phyloP scores from a whole-genome alignment of 2,888 invertebrate species.

The Hydrotaea diabolus region DNA sequence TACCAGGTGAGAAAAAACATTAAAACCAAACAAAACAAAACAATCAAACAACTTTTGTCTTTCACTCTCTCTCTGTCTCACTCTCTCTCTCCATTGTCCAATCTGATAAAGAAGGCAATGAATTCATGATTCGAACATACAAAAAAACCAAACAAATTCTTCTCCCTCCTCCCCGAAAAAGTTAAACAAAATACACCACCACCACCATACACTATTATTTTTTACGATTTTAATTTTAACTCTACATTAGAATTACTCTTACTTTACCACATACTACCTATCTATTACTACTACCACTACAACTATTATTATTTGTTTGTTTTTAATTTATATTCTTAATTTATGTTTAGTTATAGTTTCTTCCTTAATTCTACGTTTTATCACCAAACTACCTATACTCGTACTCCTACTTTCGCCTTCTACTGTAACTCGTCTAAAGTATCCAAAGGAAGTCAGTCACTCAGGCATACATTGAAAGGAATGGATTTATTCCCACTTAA shows the following conservation, averaged over 20 bases:
- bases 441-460: neutral
- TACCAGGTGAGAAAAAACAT: constrained; percentile 90
- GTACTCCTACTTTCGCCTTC: constrained; percentile 18
- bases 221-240: constrained; percentile 29
- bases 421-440: neutral
- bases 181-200: constrained; percentile 62
- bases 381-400: neutral
- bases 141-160: constrained; percentile 52
- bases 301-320: neutral
- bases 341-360: constrained; percentile 33
- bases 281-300: neutral
- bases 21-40: constrained; percentile 69
- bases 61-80: constrained; percentile 50
- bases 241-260: constrained; percentile 15
- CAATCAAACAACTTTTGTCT: constrained; percentile 53
- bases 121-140: constrained; percentile 34
- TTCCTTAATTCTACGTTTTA: constrained; percentile 34
- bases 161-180: constrained; percentile 60
- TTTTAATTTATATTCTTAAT: constrained; percentile 16
- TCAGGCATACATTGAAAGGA: constrained; percentile 58
- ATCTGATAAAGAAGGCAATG: constrained; percentile 42
- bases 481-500: constrained; percentile 30
- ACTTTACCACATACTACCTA: neutral
- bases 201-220: constrained; percentile 49
- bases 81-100: constrained; percentile 50